A percentile compares a stretch with the other conserved stretches of the same genome.
phyloP scores from a whole-genome alignment of 1,140 invertebrate genomes.

The Bombus pascuorum region DNA sequence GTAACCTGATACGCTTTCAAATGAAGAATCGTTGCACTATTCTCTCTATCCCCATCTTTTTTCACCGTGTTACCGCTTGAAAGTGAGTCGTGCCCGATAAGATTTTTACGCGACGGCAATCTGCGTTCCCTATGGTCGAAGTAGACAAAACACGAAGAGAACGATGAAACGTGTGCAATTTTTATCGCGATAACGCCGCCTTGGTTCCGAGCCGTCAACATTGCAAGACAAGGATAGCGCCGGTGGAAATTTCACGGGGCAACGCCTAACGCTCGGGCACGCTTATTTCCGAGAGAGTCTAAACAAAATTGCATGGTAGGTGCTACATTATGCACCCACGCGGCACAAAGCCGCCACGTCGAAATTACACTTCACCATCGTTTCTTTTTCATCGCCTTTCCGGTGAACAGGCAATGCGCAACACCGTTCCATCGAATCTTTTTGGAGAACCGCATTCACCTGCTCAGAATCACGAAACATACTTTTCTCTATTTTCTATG shows the following conservation, averaged over 20 bases:
- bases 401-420: neutral
- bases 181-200: constrained; percentile 35
- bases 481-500: no score
- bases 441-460: neutral
- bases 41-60: neutral
- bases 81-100: constrained; percentile 34
- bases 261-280: constrained; percentile 25
- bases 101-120: constrained; percentile 7
- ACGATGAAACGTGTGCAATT: neutral
- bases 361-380: constrained; percentile 33
- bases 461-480: no score
- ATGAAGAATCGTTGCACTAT: constrained; percentile 21
- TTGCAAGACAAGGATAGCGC: neutral
- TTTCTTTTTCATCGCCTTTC: constrained; percentile 40
- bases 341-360: constrained; percentile 13
- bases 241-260: constrained; percentile 24
- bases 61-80: neutral
- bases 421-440: neutral
- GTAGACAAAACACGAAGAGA: constrained; percentile 15
- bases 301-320: constrained; percentile 48
- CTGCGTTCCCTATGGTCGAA: constrained; percentile 8
- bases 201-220: neutral
- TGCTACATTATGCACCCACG: constrained; percentile 45
- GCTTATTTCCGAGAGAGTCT: constrained; percentile 36
- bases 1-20: neutral